Base-by-base conservation (phyloP, 2,797 vertebrate genomes). In the Tragopan temminckii region DNA sequence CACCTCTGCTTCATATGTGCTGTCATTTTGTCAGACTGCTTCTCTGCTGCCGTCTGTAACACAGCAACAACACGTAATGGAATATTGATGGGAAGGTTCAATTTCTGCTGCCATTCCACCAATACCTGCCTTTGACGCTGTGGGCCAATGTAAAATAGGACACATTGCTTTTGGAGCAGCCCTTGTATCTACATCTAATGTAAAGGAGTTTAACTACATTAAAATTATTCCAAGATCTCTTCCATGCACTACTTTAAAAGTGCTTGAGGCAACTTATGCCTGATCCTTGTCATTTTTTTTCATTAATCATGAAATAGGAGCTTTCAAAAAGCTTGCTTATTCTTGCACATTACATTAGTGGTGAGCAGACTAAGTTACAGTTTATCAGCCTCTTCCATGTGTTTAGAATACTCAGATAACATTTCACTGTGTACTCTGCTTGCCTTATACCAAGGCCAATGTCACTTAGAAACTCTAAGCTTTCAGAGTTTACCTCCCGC, bases 221-320 rank as follows among this genome's bases (percentile, higher is more conserved):
- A 63, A 80, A 59, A 7, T 69, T 85, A 62, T 89, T 91, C 68
- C 33, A 61, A 80, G 40, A 59, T 74, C 0, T 0, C 75, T 89
- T 87, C 62, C 13, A 27, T 3, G 2, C 48, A 23, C 70, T 89
- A 53, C 78, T 46, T 69, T 91, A 61, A 48, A 92, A 53, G 74
- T 62, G 9, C 78, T 62, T 62, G 61, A 83, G 66, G 27, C 29
- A 64, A 31, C 8, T 27, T 75, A 58, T 45, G 31, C 50, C 55
- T 80, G 62, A 80, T 66, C 61, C 69, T 71, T 53, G 76, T 92
- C 69, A 83, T 53, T 90, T 92, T 92, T 92, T 92, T 92, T 64
- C 61, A 50, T 75, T 78, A 68, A 16, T 58, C 48, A 62, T 50
- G 48, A 68, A 74, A 82, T 45, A 82, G 23, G 9, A 61, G 25